Evolutionary conservation across 2,113 vertebrate species (phyloP), one percentile per base, ranked within the genome.

Genomic region (Agapornis roseicollis): DNA sequence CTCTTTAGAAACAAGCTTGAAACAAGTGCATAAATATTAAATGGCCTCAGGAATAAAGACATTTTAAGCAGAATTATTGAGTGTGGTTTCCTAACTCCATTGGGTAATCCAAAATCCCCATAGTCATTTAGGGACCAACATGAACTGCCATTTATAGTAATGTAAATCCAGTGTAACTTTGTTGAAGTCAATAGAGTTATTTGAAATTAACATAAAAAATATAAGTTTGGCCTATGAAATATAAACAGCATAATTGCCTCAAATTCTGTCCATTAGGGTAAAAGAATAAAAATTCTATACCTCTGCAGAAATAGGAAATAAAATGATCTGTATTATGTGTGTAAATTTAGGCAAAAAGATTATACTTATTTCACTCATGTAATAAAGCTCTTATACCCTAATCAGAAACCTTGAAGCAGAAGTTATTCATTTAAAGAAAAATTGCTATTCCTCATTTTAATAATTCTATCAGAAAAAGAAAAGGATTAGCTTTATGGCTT

Each of bases 1-100:
- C 31, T 88, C 74, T 93, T 66, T 88, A 95, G 90, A 94, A 97
- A 77, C n/a, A 92, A 95, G 76, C 83, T 92, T 92, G 92, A 95
- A 96, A 94, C 76, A 92, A 96, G 50, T 83, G 29, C 83, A 96
- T 97, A 93, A 94, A 95, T 94, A 97, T 95, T 96, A 95, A 93
- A 96, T 96, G 77, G 85, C 88, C 92, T 68, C 80, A 97, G 85
- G 95, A 95, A 95, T 93, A 92, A 88, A 94, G 95, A 92, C 50
- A 90, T 95, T 97, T 96, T 96, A 90, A 96, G 83, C 80, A 93
- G 90, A 95, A 90, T 90, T 96, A 95, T 93, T 90, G 88, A 95
- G 29, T 83, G 76, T 92, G 64, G 82, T 95, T 96, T 94, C 71
- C 80, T 88, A 96, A 78, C 66, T 88, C 95, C 85, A 50, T 78